Conservation (phyloP, 1,140 invertebrate genomes). For the Zaprionus davidi region DNA sequence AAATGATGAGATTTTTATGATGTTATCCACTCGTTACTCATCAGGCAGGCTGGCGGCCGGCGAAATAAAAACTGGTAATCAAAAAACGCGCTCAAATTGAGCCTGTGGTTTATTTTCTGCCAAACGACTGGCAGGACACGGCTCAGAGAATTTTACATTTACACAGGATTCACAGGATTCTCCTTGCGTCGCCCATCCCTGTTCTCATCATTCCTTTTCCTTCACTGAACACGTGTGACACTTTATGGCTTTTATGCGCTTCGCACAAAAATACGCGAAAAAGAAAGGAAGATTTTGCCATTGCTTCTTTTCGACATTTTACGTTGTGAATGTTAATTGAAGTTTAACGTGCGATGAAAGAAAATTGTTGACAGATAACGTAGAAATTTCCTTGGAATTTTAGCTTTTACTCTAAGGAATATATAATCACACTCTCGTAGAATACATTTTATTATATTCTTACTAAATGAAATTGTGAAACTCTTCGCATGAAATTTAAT, state of each 20-base stretch:
- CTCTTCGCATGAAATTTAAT: not conserved
- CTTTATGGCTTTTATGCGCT: constrained; percentile 69
- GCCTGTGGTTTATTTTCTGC: constrained; percentile 67
- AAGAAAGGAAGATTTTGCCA: constrained; percentile 50
- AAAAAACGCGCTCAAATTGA: constrained; percentile 61
- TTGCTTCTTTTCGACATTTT: constrained; percentile 58
- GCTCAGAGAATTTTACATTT: constrained; percentile 43
- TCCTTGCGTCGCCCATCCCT: not conserved
- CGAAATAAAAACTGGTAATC: constrained; percentile 77
- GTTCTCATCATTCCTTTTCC: not conserved
- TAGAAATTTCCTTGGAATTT: not conserved
- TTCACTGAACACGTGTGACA: constrained; percentile 45
- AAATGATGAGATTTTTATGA: constrained; percentile 77
- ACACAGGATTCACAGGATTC: constrained; percentile 34
- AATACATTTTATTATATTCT: not conserved
- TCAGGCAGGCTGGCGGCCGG: constrained; percentile 35
- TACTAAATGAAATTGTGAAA: not conserved
- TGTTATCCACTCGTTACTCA: constrained; percentile 67
- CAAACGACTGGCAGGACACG: constrained; percentile 35
- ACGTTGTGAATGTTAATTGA: constrained; percentile 61
- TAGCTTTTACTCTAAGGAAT: not conserved
- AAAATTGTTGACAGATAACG: constrained; percentile 24
- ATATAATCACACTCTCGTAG: not conserved
- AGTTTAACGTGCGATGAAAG: constrained; percentile 38
- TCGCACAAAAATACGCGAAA: constrained; percentile 14